Base-by-base conservation (phyloP, 1,140 invertebrate species). In the Macrotrachela quadricornifera region DNA sequence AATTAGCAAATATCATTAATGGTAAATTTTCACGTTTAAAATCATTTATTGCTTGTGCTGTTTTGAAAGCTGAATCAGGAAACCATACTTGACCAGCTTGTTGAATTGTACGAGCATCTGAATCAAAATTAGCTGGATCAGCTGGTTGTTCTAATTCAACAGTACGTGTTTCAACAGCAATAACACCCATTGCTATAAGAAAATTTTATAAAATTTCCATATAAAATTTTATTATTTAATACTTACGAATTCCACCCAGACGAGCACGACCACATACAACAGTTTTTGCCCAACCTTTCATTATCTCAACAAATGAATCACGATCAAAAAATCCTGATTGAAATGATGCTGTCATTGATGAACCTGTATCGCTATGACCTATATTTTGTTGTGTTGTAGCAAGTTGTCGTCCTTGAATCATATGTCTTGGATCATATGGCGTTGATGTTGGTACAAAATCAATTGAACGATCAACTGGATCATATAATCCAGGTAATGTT, bases 31-130 rank as follows among this genome's bases (percentile, higher is more conserved):
- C 94, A 46, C 78, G 77, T 36, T 80, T 81, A 68, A 99, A 97
- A 72, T 99, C 91, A 68, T 83, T 81, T 57, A 99, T 95, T 3
- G 84, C 86, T 64, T 95, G 86, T 0, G 90, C 80, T 1, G 91
- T 96, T 72, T 96, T 94, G 66, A 85, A 94, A 0, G 92, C 83
- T 0, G 91, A 97, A 66, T 97, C 92, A 0, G 92, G 92, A 74
- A 91, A 97, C 92, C 92, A 97, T 0, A 99, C 94, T 73, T 96
- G 85, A n/a, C 83, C 84, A 21, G 84, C 84, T 74, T 87, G 84
- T 42, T 80, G 80, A 3, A 85, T 74, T 10, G 78, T 78, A 75
- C 92, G 94, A 1, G 90, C 80, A 71, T 99, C 91, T 0, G 91
- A 96, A 70, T 97, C 88, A 3, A 85, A 72, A 73, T 97, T 96